Evolutionary conservation across 1,140 invertebrate species (phyloP).

Genomic region (Drosophila prosaltans): DNA sequence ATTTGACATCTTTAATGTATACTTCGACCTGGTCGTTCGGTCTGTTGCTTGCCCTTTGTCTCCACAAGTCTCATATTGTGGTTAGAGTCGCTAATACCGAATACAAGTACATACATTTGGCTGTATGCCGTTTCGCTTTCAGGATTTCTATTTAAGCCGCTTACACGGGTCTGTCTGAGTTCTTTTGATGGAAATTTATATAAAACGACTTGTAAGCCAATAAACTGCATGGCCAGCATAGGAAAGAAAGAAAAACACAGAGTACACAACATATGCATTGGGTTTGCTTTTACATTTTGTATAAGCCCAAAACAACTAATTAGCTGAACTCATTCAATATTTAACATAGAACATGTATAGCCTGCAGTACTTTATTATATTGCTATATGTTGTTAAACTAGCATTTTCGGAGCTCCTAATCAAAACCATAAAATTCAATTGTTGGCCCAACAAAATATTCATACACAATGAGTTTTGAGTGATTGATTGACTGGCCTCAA

Average conservation of each 20-base stretch:
- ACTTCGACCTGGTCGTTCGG: background rate
- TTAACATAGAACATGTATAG: slow-evolving; percentile 3
- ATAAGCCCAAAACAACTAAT: slow-evolving; percentile 22
- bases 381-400: slow-evolving; percentile 10
- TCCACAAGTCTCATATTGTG: slow-evolving; percentile 3
- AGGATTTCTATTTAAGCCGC: slow-evolving; percentile 29
- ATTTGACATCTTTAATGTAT: slow-evolving; percentile 6
- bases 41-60: background rate
- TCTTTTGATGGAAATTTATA: slow-evolving; percentile 24
- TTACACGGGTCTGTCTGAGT: slow-evolving; percentile 30
- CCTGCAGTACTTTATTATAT: slow-evolving; percentile 8
- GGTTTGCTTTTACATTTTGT: background rate
- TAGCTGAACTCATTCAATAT: slow-evolving; percentile 25
- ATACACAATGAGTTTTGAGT: slow-evolving; percentile 59
- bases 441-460: slow-evolving; percentile 60
- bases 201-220: slow-evolving; percentile 29
- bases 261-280: background rate
- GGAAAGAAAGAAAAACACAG: background rate
- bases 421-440: slow-evolving; percentile 55
- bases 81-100: slow-evolving; percentile 4
- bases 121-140: slow-evolving; percentile 17
- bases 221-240: slow-evolving; percentile 19
- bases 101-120: slow-evolving; percentile 7
- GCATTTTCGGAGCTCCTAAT: slow-evolving; percentile 33
- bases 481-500: slow-evolving; percentile 60